Percentiles rank a stretch among this genome's conserved stretches.
Evolutionary conservation across 1,140 invertebrate species (phyloP).

Genomic region (Ephestia elutella): DNA sequence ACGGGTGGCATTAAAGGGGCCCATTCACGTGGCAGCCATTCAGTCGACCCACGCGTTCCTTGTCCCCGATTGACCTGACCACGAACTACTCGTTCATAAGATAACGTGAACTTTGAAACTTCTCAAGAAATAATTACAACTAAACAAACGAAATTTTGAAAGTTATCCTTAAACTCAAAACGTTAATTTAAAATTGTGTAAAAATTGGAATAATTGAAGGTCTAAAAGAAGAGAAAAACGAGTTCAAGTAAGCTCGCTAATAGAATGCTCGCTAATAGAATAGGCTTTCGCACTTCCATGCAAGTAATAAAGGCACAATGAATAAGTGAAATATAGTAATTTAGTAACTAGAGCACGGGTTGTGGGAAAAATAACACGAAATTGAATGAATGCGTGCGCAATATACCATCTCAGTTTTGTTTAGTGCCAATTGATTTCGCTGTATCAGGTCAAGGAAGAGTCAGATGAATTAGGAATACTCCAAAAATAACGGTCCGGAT

Average conservation of each 20-base stretch:
- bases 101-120: constrained; percentile 8
- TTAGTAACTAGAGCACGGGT: constrained; percentile 25
- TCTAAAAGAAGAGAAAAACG: neutral
- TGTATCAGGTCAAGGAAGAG: neutral
- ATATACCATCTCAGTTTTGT: neutral
- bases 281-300: neutral
- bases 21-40: constrained; percentile 36
- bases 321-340: neutral
- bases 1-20: constrained; percentile 27
- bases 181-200: neutral
- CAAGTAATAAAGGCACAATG: neutral
- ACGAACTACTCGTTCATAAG: constrained; percentile 8
- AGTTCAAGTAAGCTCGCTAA: neutral
- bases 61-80: constrained; percentile 22
- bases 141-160: neutral
- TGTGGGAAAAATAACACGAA: constrained; percentile 27
- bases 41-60: constrained; percentile 36
- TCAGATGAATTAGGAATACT: neutral
- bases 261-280: neutral
- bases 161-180: neutral
- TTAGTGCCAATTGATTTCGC: neutral
- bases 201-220: neutral
- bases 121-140: neutral
- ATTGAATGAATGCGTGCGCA: neutral
- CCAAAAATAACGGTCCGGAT: neutral